Percentiles rank a stretch among this genome's conserved stretches.
Evolutionary conservation across 1,140 invertebrate species (phyloP).

Genomic region (Helicorthomorpha holstii): DNA sequence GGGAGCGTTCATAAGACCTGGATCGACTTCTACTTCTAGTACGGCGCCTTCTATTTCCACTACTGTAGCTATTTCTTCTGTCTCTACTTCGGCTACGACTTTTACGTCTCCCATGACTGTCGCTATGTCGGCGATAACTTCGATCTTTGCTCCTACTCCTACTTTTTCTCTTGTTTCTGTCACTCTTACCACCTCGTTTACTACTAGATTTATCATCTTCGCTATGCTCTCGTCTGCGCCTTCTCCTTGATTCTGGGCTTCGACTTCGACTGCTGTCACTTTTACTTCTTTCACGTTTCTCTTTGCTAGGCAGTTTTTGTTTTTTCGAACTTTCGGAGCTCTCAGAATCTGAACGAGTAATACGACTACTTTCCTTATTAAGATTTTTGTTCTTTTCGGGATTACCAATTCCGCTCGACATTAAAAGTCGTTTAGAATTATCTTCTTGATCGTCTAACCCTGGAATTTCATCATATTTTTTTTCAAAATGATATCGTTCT

Average conservation of each 20-base stretch:
- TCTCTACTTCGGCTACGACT: constrained; percentile 2
- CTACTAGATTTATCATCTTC: not conserved
- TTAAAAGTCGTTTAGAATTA: not conserved
- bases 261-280: not conserved
- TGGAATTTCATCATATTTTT: constrained; percentile 3
- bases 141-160: not conserved
- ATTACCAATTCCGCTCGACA: not conserved
- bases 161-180: not conserved
- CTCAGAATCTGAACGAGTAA: not conserved
- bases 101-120: not conserved
- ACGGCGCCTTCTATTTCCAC: too few relatives aligned
- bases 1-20: too few relatives aligned
- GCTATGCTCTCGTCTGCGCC: not conserved
- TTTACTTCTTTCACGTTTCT: not conserved
- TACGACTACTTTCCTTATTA: too few relatives aligned
- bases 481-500: constrained; percentile 9
- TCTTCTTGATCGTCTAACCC: constrained; percentile 6
- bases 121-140: not conserved
- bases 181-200: not conserved
- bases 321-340: not conserved
- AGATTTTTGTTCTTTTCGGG: too few relatives aligned
- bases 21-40: too few relatives aligned
- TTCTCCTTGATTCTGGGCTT: not conserved
- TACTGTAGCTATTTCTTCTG: not conserved
- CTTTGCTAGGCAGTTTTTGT: not conserved